Conservation (phyloP, 1,140 invertebrate species). For the Nasonia vitripennis region DNA sequence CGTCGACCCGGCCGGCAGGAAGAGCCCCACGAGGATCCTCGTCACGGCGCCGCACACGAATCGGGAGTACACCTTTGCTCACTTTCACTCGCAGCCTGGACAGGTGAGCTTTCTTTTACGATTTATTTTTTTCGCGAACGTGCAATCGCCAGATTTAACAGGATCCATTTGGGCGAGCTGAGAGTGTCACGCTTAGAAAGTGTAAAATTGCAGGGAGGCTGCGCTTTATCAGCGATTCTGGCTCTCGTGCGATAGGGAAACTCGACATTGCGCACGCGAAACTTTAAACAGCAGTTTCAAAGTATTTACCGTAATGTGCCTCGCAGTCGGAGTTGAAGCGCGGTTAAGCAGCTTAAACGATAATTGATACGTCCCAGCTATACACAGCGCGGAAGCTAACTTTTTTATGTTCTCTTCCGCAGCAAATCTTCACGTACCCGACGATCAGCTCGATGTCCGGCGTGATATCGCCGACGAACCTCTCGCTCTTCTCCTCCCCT, state of each 20-base stretch:
- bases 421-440: constrained; percentile 92
- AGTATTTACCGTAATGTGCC: constrained; percentile 47
- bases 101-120: constrained; percentile 79
- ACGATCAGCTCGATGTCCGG: constrained; percentile 88
- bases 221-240: constrained; percentile 17
- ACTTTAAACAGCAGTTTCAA: constrained; percentile 52
- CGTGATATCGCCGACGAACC: constrained; percentile 92
- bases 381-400: not conserved
- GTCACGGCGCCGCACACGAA: constrained; percentile 75
- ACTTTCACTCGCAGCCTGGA: constrained; percentile 92
- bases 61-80: constrained; percentile 89
- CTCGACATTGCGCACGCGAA: constrained; percentile 30
- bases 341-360: constrained; percentile 47
- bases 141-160: not conserved
- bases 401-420: constrained; percentile 10
- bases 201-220: constrained; percentile 24
- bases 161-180: too few species aligned
- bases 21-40: constrained; percentile 72
- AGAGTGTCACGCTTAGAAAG: not conserved
- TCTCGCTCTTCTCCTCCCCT: constrained; percentile 90
- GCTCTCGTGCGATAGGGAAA: constrained; percentile 20
- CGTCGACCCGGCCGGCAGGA: constrained; percentile 72
- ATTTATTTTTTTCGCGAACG: too few species aligned
- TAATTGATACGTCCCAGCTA: constrained; percentile 41
- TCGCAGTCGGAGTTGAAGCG: constrained; percentile 6